phyloP scores from a whole-genome alignment of 2,113 vertebrate genomes.

The Tachysurus fulvidraco region DNA sequence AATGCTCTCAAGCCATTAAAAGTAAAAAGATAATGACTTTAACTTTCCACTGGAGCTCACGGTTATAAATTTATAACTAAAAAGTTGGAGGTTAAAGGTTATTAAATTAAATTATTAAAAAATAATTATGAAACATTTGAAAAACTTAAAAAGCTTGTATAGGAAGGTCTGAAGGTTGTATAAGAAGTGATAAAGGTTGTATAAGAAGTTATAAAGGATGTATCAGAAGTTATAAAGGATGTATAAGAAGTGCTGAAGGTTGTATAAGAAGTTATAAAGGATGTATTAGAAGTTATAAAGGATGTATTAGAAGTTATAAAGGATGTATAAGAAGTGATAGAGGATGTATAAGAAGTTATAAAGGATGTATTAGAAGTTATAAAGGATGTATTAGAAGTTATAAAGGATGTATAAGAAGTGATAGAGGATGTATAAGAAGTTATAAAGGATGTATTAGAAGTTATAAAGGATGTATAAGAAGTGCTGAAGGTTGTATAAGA shows the following conservation, averaged over 20 bases:
- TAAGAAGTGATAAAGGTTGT: background rate
- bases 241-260: background rate
- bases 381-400: background rate
- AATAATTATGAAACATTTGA: too few species aligned
- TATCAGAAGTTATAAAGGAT: too few species aligned
- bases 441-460: too few species aligned
- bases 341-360: background rate
- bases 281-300: background rate
- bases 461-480: background rate
- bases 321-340: background rate
- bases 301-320: background rate
- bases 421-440: too few species aligned
- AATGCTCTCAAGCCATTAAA: background rate
- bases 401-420: background rate
- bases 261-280: background rate
- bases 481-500: background rate
- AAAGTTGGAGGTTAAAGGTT: too few species aligned
- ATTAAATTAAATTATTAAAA: too few species aligned
- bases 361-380: too few species aligned
- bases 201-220: background rate
- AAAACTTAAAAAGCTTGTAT: background rate
- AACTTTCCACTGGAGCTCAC: background rate
- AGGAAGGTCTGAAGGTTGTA: background rate
- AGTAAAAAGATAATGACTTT: background rate
- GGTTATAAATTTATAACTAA: background rate